Conservation (phyloP, 2,797 vertebrate species). For the Alfaro cultratus region DNA sequence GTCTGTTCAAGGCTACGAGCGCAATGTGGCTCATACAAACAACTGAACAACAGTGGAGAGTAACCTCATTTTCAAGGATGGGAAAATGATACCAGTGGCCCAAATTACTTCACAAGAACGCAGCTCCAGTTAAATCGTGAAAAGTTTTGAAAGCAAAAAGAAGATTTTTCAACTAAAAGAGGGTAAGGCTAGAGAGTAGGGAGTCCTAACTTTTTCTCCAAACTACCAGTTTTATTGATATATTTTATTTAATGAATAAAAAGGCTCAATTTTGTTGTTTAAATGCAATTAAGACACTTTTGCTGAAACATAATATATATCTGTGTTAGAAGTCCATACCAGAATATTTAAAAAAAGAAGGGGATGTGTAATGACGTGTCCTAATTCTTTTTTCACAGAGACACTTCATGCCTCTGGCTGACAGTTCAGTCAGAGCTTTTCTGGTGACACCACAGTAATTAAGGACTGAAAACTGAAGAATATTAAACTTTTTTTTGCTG, state of each 20-base stretch:
- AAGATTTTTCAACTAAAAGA: neutral
- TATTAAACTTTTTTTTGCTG: neutral
- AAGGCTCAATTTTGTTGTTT: neutral
- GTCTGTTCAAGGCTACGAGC: constrained; percentile 69
- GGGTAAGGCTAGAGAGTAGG: neutral
- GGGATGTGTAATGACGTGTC: neutral
- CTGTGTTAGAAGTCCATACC: neutral
- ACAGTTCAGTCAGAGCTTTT: neutral
- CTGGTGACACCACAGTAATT: neutral
- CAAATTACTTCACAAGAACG: constrained; percentile 72
- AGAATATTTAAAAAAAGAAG: neutral
- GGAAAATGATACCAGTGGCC: constrained; percentile 66
- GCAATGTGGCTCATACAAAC: constrained; percentile 65
- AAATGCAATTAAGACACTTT: neutral
- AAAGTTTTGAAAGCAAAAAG: constrained; percentile 57
- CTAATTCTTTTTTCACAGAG: neutral
- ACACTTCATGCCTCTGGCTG: neutral
- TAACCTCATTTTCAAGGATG: constrained; percentile 61
- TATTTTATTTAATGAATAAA: neutral
- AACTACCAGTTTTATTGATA: neutral
- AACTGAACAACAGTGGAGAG: constrained; percentile 64
- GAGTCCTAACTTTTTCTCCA: neutral
- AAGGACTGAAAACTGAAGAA: neutral
- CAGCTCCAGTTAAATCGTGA: constrained; percentile 67
- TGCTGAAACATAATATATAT: neutral